A percentile compares a stretch with the other conserved stretches of the same genome.
These are phyloP conservation scores for Basileuterus tristriatus DNA, from an alignment of 2,797 vertebrate species.

Conservation along the genomic window DNA sequence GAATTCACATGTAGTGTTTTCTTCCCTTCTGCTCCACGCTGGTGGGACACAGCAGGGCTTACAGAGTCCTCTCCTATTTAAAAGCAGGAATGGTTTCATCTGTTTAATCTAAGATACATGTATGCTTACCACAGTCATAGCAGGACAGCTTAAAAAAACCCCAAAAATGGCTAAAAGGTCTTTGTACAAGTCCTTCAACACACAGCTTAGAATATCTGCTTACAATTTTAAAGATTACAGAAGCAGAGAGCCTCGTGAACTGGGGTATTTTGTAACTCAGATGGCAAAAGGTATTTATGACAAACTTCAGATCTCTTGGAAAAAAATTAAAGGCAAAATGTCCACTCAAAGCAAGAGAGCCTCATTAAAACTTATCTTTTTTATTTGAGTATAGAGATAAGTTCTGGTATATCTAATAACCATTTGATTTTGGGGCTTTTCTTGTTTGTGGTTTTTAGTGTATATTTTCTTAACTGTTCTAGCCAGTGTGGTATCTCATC, in stretches of 20 bases:
- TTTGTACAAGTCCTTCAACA: not conserved
- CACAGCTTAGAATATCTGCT: not conserved
- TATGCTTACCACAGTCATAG: not conserved
- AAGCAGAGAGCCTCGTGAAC: rapidly evolving
- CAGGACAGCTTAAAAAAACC: not conserved
- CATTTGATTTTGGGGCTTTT: not conserved
- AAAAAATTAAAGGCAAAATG: not conserved
- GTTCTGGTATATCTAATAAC: not conserved
- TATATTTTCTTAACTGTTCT: not conserved
- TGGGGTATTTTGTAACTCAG: not conserved
- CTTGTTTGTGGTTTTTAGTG: not conserved
- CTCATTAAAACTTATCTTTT: not conserved
- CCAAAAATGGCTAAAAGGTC: not conserved
- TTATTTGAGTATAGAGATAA: not conserved
- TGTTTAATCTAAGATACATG: not conserved
- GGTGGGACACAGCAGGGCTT: not conserved
- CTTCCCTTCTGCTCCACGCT: not conserved
- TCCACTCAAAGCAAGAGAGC: not conserved
- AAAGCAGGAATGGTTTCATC: not conserved
- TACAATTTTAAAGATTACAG: not conserved
- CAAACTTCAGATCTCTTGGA: not conserved
- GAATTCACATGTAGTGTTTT: not conserved
- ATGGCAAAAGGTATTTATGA: not conserved
- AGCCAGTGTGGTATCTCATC: not conserved
- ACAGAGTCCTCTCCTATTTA: not conserved